Base-by-base conservation (phyloP, 2,113 vertebrate genomes). In the Leptobrachium ailaonicum region DNA sequence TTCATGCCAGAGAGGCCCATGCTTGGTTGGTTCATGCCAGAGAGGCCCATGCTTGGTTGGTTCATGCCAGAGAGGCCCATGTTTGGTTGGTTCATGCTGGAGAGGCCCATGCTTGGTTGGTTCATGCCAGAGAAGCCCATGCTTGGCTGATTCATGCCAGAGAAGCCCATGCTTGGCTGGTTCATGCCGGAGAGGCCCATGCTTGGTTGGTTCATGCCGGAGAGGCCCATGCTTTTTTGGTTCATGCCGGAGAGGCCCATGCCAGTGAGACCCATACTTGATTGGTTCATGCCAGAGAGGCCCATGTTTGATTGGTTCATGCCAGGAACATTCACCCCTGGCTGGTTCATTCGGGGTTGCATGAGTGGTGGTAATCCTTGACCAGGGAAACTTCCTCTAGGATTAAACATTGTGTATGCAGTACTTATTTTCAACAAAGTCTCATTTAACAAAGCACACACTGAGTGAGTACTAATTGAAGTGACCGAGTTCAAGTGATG, bases 381-480 rank as follows among this genome's bases (percentile, higher is more conserved):
- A 32, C 90, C 90, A 83, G 92, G 86, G 66, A 94, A 92, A 79
- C 90, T 87, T 83, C 91, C 93, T 90, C 94, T 93, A 45, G 94
- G 94, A 90, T 93, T 94, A 83, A 95, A 97, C 82, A 82, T 85
- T n/a, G 90, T 91, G 87, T 90, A 89, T 69, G 94, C 94, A 96
- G 98, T 97, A 62, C 89, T 87, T 90, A 93, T 91, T 89, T 94
- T 96, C 85, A 94, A 91, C 75, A 94, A 86, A 2, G 90, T 89
- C 83, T 77, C 89, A 84, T 90, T 92, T 44, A 91, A 87, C 85
- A 95, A 91, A 79, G 92, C 91, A 86, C 91, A 88, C 80, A 95
- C 88, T 69, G 92, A 84, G 14, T 92, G 79, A 58, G 88, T 85
- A 84, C 82, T 66, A 87, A 81, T 86, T 87, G 88, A 67, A 87